These are phyloP conservation scores for Anthonomus grandis DNA, from an alignment of 1,140 invertebrate species.

Conservation along the genomic window DNA sequence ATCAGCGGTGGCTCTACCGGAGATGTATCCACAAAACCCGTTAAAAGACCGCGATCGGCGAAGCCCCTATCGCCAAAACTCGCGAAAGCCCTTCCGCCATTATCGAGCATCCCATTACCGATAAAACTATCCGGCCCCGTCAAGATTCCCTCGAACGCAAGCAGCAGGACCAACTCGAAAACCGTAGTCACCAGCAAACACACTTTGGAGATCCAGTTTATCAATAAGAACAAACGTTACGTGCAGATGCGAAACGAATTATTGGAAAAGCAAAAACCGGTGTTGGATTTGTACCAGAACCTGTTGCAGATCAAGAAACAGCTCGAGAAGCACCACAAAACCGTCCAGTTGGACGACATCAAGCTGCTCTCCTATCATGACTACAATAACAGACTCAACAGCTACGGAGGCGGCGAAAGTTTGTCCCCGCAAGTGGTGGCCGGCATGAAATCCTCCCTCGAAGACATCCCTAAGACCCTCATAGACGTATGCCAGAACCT, in stretches of 20 bases:
- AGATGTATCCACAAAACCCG: no score
- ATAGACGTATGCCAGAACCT: conserved; percentile 33
- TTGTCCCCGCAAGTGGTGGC: conserved; percentile 20
- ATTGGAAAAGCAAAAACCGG: conserved; percentile 37
- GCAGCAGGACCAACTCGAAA: conserved; percentile 22
- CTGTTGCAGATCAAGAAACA: conserved; percentile 39
- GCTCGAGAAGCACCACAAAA: conserved; percentile 37
- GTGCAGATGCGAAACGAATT: conserved; percentile 37
- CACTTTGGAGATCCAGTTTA: conserved; percentile 40
- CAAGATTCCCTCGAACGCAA: conserved; percentile 9
- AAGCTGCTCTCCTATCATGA: conserved; percentile 3
- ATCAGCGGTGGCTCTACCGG: no score
- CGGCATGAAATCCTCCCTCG: conserved; percentile 32
- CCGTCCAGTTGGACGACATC: conserved; percentile 31
- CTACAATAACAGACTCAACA: neutral
- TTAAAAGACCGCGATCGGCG: no score
- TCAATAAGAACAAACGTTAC: conserved; percentile 40
- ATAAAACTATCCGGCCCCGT: conserved; percentile 17
- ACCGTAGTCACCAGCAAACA: conserved; percentile 28
- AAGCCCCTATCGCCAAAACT: no score
- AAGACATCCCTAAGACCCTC: conserved; percentile 32
- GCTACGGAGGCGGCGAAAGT: conserved; percentile 20
- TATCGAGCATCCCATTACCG: conserved; percentile 25
- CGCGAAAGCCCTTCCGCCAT: no score
- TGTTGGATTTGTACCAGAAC: conserved; percentile 37